Evolutionary conservation across 1,140 invertebrate genomes (phyloP), one percentile per base, ranked within the genome.

Genomic region (Hydropsyche tenuis): DNA sequence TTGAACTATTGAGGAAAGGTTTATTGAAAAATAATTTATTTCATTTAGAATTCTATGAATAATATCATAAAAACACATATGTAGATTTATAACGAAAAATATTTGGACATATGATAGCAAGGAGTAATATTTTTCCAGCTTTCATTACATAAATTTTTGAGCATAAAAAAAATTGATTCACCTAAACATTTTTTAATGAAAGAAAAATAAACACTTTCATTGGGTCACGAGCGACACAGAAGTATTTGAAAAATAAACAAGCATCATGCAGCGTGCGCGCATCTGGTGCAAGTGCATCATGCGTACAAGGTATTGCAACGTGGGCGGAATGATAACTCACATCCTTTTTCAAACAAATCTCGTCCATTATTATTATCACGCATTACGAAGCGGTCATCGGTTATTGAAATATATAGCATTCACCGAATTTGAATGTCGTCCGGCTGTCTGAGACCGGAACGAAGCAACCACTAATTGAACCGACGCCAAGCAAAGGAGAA

Each of bases 331-430:
- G 76, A 77, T 77, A 73, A 74, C 65, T 64, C 25, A 73, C 73
- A 74, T 77, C 76, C 76, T 69, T 77, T 73, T 77, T 70, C 46
- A 74, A 77, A 73, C 62, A 74, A 73, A 76, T 76, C 73, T 73
- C 69, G 22, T 51, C 37, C 69, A 48, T 74, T 63, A 75, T 45
- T 51, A 43, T 45, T 1, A 45, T 60, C 9, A 3, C 46, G 72
- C 53, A 62, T 69, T 45, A 30, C 22, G 42, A 70, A 69, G 73
- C 16, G 51, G 53, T 53, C 69, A 27, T 60, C 62, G 25, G 64
- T 77, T 70, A 77, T 77, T 74, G 73, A 74, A 73, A 77, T 77
- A 77, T 74, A 77, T 77, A 48, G 73, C 72, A 27, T 60, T 65
- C n/a, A 65, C 27, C 42, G 42, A 65, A 43, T 22, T 43, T 43